Conservation (phyloP, 2,797 vertebrate species). For the Agapornis canus region DNA sequence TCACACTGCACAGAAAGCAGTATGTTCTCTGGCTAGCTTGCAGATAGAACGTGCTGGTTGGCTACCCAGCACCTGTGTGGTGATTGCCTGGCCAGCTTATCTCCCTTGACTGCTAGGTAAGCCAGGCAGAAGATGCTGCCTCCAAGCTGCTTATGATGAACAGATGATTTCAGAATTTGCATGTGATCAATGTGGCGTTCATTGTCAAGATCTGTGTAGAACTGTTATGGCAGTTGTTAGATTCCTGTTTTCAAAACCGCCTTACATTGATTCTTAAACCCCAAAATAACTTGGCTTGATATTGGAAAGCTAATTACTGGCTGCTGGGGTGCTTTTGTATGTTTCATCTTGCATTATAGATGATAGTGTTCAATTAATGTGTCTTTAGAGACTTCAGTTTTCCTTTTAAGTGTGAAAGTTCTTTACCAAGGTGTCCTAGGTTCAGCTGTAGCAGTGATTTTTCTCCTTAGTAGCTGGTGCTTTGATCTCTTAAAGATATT, state of each 20-base stretch:
- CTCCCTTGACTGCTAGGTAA: neutral
- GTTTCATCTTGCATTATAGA: neutral
- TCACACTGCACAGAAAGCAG: neutral
- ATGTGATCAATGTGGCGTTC: rapidly evolving
- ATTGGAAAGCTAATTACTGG: neutral
- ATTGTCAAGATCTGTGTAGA: neutral
- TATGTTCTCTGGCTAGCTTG: neutral
- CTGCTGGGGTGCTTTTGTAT: neutral
- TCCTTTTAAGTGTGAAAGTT: neutral
- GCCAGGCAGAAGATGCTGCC: neutral
- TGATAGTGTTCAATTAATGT: neutral
- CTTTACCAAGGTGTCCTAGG: neutral
- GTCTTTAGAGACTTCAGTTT: neutral
- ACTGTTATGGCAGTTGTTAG: neutral
- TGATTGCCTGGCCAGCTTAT: neutral
- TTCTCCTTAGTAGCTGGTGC: neutral
- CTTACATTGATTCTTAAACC: neutral
- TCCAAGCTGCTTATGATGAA: neutral
- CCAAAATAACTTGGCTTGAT: neutral
- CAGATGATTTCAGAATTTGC: neutral
- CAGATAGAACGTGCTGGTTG: neutral
- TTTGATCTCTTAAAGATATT: neutral
- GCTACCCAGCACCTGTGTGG: neutral
- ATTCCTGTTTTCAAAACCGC: neutral
- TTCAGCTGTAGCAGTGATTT: neutral